A percentile compares a stretch with the other conserved stretches of the same genome.
These are phyloP conservation scores for Upupa epops DNA, from an alignment of 2,113 vertebrate species.

Conservation along the genomic window DNA sequence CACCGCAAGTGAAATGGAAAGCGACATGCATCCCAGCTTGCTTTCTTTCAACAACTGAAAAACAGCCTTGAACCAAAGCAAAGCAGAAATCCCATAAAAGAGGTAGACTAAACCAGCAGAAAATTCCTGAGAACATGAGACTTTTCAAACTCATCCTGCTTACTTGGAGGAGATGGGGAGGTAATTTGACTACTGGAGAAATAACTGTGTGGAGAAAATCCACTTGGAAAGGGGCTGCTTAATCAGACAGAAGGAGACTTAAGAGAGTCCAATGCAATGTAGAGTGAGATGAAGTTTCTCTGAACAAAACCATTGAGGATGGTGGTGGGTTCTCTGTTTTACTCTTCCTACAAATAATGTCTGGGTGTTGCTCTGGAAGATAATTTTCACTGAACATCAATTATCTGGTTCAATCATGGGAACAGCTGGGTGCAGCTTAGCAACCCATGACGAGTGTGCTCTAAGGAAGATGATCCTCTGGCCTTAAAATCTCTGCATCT, in stretches of 20 bases:
- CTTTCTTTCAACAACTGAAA: not conserved
- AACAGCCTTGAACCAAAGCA: not conserved
- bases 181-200: not conserved
- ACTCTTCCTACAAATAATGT: not conserved
- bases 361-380: not conserved
- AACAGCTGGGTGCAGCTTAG: not conserved
- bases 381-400: not conserved
- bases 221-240: not conserved
- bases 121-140: not conserved
- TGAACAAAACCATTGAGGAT: not conserved
- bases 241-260: not conserved
- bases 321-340: not conserved
- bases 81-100: not conserved
- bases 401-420: not conserved
- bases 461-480: not conserved
- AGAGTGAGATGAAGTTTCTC: not conserved
- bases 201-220: not conserved
- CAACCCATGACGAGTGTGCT: not conserved
- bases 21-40: fast-evolving
- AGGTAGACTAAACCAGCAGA: not conserved
- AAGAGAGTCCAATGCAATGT: not conserved
- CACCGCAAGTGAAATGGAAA: not conserved
- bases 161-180: not conserved
- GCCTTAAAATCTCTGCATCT: not conserved
- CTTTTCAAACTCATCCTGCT: not conserved